phyloP scores from a whole-genome alignment of 2,113 vertebrate genomes.

The Willisornis vidua region DNA sequence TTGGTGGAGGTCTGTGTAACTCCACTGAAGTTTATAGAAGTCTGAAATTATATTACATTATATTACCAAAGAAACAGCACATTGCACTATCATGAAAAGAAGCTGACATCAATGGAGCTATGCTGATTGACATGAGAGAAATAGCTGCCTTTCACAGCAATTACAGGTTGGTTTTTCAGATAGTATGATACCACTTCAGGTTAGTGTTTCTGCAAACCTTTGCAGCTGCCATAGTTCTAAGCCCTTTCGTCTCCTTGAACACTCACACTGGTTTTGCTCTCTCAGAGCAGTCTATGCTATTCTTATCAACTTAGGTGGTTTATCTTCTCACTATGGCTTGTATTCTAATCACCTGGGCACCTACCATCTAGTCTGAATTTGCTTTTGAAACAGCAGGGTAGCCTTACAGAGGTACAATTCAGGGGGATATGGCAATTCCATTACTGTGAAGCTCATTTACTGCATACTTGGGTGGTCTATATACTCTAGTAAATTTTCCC shows the following conservation, averaged over 20 bases:
- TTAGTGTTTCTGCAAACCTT: background rate
- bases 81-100: background rate
- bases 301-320: conserved; percentile 27
- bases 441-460: conserved; percentile 54
- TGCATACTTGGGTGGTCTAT: conserved; percentile 41
- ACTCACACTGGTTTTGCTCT: background rate
- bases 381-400: conserved; percentile 25
- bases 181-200: background rate
- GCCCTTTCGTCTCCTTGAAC: background rate
- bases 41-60: background rate
- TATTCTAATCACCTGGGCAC: conserved; percentile 11
- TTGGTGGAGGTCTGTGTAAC: background rate
- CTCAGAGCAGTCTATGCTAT: background rate
- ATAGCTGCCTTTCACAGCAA: background rate
- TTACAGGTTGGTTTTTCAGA: background rate
- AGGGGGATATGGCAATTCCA: conserved; percentile 21
- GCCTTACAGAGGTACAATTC: background rate
- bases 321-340: background rate
- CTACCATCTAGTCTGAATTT: conserved; percentile 24
- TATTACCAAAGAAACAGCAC: background rate
- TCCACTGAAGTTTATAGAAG: background rate
- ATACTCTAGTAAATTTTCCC: conserved; percentile 45
- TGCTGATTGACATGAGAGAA: background rate
- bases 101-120: background rate
- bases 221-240: background rate